These are phyloP conservation scores for Porites australiensis DNA, from an alignment of 64 coral and sea anemone species.

Conservation along the genomic window DNA sequence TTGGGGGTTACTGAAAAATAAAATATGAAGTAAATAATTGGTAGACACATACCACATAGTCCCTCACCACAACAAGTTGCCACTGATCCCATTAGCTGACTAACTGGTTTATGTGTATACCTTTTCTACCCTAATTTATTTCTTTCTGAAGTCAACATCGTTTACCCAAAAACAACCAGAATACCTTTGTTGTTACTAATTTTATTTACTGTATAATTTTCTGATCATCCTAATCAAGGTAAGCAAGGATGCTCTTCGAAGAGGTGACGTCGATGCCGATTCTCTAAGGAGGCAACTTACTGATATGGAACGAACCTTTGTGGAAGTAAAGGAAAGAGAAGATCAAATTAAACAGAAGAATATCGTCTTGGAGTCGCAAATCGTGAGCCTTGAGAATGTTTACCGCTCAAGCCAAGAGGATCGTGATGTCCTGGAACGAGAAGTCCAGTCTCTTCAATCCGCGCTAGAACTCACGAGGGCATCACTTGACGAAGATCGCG, in stretches of 20 bases:
- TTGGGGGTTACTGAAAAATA: too few relatives aligned
- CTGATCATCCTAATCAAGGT: background rate
- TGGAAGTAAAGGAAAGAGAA: constrained; percentile 63
- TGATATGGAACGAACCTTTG: constrained; percentile 34
- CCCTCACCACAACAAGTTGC: too few relatives aligned
- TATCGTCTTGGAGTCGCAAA: constrained; percentile 40
- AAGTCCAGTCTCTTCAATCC: constrained; percentile 43
- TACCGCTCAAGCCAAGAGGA: constrained; percentile 41
- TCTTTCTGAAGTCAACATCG: too few relatives aligned
- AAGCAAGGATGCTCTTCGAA: constrained; percentile 27
- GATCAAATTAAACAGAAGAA: constrained; percentile 66
- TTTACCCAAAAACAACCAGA: background rate
- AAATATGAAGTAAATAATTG: too few relatives aligned
- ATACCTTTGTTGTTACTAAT: background rate
- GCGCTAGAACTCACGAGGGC: constrained; percentile 49
- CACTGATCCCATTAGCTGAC: too few relatives aligned
- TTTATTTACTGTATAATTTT: background rate
- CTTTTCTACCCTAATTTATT: too few relatives aligned
- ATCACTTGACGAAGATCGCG: constrained; percentile 55
- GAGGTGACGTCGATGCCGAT: constrained; percentile 45
- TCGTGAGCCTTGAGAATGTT: constrained; percentile 62
- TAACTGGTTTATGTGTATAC: too few relatives aligned
- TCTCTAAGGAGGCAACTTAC: constrained; percentile 36
- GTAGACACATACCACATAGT: too few relatives aligned
- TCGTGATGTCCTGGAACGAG: constrained; percentile 44